These are phyloP conservation scores for Phorcus lineatus DNA, from an alignment of 2,888 invertebrate genomes.

Conservation along the genomic window DNA sequence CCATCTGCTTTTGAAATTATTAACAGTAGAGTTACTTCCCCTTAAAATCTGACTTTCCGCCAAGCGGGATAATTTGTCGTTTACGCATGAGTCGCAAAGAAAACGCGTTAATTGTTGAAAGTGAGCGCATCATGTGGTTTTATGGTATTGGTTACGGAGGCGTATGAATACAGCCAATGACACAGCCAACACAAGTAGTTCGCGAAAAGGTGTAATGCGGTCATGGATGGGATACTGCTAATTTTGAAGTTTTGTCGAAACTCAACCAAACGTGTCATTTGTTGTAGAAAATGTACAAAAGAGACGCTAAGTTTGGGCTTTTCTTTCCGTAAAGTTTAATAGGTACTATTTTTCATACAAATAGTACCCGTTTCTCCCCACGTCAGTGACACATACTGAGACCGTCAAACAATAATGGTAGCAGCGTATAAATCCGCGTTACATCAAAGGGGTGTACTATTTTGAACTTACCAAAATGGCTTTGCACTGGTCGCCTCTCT, in stretches of 20 bases:
- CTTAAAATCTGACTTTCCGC: neutral
- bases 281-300: conserved; percentile 8
- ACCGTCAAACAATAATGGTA: neutral
- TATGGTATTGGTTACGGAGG: neutral
- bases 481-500: neutral
- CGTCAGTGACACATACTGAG: neutral
- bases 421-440: neutral
- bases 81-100: neutral
- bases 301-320: neutral
- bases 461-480: conserved; percentile 10
- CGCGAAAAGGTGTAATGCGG: neutral
- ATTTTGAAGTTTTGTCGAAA: neutral
- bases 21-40: neutral
- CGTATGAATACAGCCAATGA: conserved; percentile 10
- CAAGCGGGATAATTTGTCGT: neutral
- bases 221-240: neutral
- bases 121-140: neutral
- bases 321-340: conserved; percentile 11
- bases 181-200: neutral
- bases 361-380: neutral
- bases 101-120: neutral
- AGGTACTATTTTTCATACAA: conserved; percentile 9
- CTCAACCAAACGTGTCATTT: neutral
- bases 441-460: neutral
- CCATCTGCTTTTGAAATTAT: neutral